Evolutionary conservation across 2,888 invertebrate genomes (phyloP).

Genomic region (Callinectes sapidus): DNA sequence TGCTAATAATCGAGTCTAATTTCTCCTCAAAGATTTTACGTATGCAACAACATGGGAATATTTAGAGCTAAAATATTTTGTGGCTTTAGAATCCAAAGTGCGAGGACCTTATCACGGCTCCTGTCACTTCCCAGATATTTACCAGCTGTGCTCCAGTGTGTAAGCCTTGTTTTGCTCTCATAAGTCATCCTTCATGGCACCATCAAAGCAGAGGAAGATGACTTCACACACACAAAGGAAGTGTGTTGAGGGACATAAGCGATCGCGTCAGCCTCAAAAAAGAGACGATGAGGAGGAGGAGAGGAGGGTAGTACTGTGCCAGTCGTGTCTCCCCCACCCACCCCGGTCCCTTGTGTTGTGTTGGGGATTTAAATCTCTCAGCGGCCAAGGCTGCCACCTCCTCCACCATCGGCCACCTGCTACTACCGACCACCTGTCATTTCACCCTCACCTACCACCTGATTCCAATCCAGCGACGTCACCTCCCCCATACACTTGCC

Average conservation of each 20-base stretch:
- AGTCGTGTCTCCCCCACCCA: neutral
- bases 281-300: constrained; percentile 3
- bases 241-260: neutral
- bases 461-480: neutral
- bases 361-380: constrained; percentile 22
- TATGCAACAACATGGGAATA: neutral
- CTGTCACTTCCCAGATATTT: neutral
- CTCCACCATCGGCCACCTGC: constrained; percentile 33
- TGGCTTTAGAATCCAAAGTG: neutral
- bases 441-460: neutral
- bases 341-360: neutral
- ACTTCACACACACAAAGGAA: neutral
- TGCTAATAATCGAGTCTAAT: neutral
- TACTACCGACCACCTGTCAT: constrained; percentile 4
- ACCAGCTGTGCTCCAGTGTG: neutral
- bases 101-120: neutral
- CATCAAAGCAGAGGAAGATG: neutral
- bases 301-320: neutral
- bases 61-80: neutral
- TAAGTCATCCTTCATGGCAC: constrained; percentile 24
- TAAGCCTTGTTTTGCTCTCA: neutral
- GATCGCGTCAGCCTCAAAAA: neutral
- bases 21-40: neutral
- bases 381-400: constrained; percentile 33
- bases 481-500: neutral